Evolutionary conservation across 2,888 invertebrate genomes (phyloP).

Genomic region (Caenorhabditis sinica): DNA sequence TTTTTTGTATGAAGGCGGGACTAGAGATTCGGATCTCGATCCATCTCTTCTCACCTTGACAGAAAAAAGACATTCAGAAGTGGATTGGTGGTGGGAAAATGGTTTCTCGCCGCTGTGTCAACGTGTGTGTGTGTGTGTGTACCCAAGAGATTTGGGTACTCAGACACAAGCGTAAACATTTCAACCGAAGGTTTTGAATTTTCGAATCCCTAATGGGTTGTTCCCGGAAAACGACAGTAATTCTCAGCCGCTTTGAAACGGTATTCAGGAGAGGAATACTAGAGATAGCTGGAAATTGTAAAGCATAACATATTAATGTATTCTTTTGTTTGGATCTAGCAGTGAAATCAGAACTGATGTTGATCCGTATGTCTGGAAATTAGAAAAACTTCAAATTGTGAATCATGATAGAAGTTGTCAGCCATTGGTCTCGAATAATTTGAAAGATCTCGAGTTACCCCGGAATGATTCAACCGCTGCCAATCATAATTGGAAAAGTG

Average conservation of each 20-base stretch:
- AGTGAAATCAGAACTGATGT: no score
- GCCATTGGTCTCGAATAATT: no score
- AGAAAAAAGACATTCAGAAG: conserved; percentile 22
- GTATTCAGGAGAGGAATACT: no score
- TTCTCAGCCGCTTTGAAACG: no score
- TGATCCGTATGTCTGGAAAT: no score
- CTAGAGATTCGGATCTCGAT: neutral
- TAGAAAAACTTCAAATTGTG: no score
- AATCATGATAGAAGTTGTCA: no score
- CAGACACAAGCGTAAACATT: conserved; percentile 51
- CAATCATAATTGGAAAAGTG: conserved; percentile 12
- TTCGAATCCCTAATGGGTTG: conserved; percentile 21
- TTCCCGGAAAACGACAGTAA: neutral
- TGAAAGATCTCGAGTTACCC: neutral
- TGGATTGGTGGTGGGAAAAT: conserved; percentile 28
- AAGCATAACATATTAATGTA: no score
- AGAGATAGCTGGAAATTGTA: no score
- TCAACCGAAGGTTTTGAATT: conserved; percentile 26
- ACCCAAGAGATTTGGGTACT: conserved; percentile 26
- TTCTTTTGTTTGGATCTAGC: no score
- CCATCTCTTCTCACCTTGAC: neutral
- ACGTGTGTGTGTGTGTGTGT: conserved; percentile 5
- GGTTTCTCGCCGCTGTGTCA: conserved; percentile 1
- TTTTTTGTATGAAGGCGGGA: neutral
- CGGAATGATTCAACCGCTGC: conserved; percentile 21